Evolutionary conservation across 2,113 vertebrate genomes (phyloP).

Genomic region (Rattus rattus): DNA sequence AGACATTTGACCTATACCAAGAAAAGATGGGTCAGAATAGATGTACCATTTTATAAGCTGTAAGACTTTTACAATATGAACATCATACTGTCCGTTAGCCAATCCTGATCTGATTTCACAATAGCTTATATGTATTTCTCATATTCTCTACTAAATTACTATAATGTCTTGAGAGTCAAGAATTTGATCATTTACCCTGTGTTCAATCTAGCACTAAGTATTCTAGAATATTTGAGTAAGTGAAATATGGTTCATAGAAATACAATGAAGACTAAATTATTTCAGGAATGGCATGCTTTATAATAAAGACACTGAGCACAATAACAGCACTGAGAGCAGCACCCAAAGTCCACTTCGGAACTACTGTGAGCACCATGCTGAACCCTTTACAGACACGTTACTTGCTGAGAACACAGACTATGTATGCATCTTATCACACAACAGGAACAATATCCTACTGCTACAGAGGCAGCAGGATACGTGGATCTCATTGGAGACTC

Average conservation of each 20-base stretch:
- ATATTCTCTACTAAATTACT: background rate
- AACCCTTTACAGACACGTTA: background rate
- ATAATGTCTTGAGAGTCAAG: background rate
- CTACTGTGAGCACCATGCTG: background rate
- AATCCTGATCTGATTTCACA: background rate
- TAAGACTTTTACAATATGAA: slow-evolving; percentile 44
- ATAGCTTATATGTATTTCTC: background rate
- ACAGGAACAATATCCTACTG: background rate
- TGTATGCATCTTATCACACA: background rate
- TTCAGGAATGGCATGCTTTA: slow-evolving; percentile 29
- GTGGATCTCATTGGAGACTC: background rate
- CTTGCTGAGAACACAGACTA: background rate
- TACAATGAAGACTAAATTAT: slow-evolving; percentile 41
- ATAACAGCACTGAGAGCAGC: background rate
- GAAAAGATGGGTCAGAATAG: slow-evolving; percentile 15
- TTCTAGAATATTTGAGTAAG: slow-evolving; percentile 54
- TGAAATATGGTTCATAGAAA: background rate
- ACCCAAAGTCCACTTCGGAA: background rate
- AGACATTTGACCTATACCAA: background rate
- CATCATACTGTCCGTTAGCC: background rate
- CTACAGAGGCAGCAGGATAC: background rate
- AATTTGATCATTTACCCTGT: background rate
- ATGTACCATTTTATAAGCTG: slow-evolving; percentile 26
- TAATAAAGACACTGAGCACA: background rate
- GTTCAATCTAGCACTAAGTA: background rate